These are phyloP conservation scores for Corynorhinus townsendii DNA, from an alignment of 2,113 vertebrate genomes.

Conservation along the genomic window DNA sequence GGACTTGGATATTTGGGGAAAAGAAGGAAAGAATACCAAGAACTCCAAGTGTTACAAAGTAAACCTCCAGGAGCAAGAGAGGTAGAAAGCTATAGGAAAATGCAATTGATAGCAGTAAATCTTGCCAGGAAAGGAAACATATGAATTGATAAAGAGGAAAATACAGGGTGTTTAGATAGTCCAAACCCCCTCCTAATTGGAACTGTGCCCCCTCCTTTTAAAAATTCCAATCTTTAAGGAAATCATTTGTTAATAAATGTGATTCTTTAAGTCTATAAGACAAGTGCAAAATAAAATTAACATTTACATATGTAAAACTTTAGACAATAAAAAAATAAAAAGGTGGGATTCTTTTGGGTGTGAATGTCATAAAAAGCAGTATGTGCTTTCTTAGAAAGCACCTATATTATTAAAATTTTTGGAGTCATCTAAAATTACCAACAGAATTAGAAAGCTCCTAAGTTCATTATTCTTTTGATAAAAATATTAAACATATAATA, in stretches of 20 bases:
- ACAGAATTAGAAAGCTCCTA: background rate
- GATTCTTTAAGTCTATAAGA: background rate
- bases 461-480: background rate
- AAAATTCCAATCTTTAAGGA: constrained; percentile 3
- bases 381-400: background rate
- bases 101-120: background rate
- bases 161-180: background rate
- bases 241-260: background rate
- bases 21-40: background rate
- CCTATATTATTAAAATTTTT: background rate
- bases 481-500: background rate
- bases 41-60: constrained; percentile 36
- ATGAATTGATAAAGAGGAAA: background rate
- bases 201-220: background rate
- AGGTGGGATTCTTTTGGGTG: background rate
- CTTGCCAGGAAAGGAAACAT: background rate
- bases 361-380: background rate
- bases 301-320: background rate
- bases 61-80: background rate
- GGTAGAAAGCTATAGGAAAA: background rate
- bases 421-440: background rate
- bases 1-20: constrained; percentile 23
- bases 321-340: background rate
- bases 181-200: background rate
- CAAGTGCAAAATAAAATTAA: constrained; percentile 1